These are phyloP conservation scores for Smittia sp. DNA, from an alignment of 2,888 invertebrate genomes.

Conservation along the genomic window DNA sequence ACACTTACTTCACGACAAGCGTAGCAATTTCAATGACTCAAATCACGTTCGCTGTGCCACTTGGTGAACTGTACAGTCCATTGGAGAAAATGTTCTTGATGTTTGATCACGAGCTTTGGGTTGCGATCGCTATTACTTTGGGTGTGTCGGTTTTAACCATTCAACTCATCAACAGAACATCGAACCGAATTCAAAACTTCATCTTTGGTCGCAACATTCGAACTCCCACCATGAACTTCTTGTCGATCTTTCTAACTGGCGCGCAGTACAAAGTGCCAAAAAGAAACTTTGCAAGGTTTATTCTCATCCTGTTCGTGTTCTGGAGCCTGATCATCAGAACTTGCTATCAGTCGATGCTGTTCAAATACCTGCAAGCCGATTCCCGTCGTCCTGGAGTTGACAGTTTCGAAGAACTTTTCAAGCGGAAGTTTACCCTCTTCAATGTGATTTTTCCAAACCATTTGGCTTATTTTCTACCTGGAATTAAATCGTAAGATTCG, in stretches of 20 bases:
- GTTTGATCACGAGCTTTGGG: background rate
- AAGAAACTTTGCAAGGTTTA: background rate
- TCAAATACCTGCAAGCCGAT: background rate
- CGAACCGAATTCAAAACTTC: background rate
- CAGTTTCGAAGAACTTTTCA: too few species aligned
- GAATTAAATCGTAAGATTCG: too few species aligned
- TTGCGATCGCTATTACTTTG: background rate
- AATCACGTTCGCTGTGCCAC: background rate
- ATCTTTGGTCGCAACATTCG: background rate
- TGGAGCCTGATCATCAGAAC: background rate
- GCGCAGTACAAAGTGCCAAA: background rate
- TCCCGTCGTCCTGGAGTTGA: background rate
- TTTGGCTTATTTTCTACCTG: too few species aligned
- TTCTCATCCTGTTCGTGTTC: background rate
- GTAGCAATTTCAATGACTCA: too few species aligned
- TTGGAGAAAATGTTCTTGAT: background rate
- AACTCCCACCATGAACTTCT: background rate
- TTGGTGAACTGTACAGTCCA: background rate
- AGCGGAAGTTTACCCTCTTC: too few species aligned
- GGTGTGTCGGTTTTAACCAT: background rate
- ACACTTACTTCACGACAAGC: too few species aligned
- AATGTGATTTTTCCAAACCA: too few species aligned
- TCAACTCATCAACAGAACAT: background rate
- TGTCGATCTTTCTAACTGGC: background rate
- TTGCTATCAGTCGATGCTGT: background rate